Evolutionary conservation across 2,113 vertebrate species (phyloP).

Genomic region (Anoplopoma fimbria): DNA sequence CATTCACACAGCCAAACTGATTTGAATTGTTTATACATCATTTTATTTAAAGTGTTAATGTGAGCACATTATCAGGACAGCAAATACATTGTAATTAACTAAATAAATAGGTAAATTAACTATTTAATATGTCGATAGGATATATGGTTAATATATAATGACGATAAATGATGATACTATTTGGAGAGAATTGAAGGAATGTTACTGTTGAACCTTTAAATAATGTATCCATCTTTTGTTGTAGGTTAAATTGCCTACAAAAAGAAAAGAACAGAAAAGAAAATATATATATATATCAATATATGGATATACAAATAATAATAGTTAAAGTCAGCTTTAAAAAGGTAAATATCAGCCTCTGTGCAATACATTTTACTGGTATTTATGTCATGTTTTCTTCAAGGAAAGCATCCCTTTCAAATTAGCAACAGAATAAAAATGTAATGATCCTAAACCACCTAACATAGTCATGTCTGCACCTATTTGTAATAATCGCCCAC

Average conservation of each 20-base stretch:
- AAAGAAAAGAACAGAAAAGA: background rate
- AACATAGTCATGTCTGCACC: background rate
- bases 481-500: background rate
- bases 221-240: background rate
- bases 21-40: background rate
- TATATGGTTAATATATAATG: slow-evolving; percentile 1
- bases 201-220: background rate
- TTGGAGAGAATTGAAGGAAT: background rate
- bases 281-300: background rate
- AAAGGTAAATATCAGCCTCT: background rate
- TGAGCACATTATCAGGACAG: slow-evolving; percentile 32
- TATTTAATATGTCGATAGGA: background rate
- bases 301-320: background rate
- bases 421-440: background rate
- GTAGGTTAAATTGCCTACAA: background rate
- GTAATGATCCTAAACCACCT: background rate
- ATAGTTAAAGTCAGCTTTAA: background rate
- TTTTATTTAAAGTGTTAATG: slow-evolving; percentile 55
- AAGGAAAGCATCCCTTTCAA: background rate
- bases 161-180: background rate
- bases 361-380: background rate
- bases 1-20: background rate
- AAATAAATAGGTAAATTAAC: background rate
- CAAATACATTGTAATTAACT: background rate
- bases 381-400: background rate